Conservation (phyloP, 2,797 vertebrate species). For the Myotis daubentonii region DNA sequence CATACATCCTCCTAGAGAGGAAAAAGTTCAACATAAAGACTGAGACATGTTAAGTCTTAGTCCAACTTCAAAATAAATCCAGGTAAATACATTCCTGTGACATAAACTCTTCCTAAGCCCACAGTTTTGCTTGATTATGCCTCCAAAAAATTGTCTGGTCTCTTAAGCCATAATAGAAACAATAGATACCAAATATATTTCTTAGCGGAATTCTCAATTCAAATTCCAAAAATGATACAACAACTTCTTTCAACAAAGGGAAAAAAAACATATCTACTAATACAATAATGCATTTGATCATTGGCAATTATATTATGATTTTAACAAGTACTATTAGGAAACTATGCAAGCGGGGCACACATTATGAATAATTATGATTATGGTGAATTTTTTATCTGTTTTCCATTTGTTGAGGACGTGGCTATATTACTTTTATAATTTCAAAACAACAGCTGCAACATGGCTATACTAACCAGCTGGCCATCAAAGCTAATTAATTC, state of each 20-base stretch:
- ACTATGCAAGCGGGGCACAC: too few species aligned
- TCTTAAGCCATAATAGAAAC: background rate
- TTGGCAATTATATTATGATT: slow-evolving; percentile 14
- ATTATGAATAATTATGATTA: background rate
- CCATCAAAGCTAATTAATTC: slow-evolving; percentile 29
- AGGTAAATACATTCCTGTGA: background rate
- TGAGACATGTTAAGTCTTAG: background rate
- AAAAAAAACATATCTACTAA: background rate
- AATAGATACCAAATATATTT: background rate
- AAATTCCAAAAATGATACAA: slow-evolving; percentile 13
- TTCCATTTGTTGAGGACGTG: background rate
- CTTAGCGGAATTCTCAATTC: slow-evolving; percentile 17
- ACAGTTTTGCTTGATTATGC: background rate
- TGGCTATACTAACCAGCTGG: background rate
- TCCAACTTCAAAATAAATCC: slow-evolving; percentile 47
- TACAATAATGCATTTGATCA: background rate
- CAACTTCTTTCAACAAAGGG: slow-evolving; percentile 1
- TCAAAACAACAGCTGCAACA: background rate
- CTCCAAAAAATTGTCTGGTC: background rate
- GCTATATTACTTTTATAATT: background rate
- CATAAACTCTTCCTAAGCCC: background rate
- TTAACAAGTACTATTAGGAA: background rate
- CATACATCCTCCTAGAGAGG: background rate
- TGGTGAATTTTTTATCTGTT: background rate
- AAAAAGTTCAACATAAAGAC: background rate